Conservation (phyloP, 92 coral and sea anemone genomes). For the Phenganax stokvisi region DNA sequence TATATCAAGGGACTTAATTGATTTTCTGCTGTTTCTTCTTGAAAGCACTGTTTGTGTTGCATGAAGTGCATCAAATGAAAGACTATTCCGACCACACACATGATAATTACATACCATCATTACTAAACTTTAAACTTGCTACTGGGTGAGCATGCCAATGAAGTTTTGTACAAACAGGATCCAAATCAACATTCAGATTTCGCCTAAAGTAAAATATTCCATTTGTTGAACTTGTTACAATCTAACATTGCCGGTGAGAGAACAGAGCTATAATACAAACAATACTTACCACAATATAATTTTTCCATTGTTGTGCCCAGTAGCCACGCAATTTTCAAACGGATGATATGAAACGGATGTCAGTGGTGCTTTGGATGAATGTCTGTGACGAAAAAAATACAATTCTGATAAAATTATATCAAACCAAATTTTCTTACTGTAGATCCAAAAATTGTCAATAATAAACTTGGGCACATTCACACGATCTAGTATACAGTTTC, state of each 20-base stretch:
- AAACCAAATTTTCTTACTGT: too few species aligned
- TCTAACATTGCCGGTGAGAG: not conserved
- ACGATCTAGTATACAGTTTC: too few species aligned
- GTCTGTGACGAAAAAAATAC: conserved; percentile 44
- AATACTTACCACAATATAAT: conserved; percentile 70
- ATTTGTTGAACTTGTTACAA: not conserved
- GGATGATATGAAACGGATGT: conserved; percentile 84
- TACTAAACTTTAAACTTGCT: conserved; percentile 58
- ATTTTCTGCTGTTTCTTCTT: too few species aligned
- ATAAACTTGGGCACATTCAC: too few species aligned
- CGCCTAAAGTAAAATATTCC: conserved; percentile 49
- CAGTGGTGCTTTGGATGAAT: conserved; percentile 47
- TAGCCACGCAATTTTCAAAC: conserved; percentile 62
- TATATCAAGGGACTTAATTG: too few species aligned
- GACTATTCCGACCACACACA: not conserved
- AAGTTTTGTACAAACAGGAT: conserved; percentile 70
- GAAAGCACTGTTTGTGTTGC: too few species aligned
- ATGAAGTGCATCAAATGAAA: not conserved
- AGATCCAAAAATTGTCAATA: too few species aligned
- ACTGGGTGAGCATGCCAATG: conserved; percentile 99
- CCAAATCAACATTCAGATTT: conserved; percentile 47
- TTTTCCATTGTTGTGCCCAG: conserved; percentile 64
- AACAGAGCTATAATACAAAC: not conserved
- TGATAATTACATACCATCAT: conserved; percentile 60
- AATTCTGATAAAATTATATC: conserved; percentile 14